Percentiles rank a stretch among this genome's conserved stretches.
Conservation (phyloP, 2,888 invertebrate species). For the Dryadula phaetusa region DNA sequence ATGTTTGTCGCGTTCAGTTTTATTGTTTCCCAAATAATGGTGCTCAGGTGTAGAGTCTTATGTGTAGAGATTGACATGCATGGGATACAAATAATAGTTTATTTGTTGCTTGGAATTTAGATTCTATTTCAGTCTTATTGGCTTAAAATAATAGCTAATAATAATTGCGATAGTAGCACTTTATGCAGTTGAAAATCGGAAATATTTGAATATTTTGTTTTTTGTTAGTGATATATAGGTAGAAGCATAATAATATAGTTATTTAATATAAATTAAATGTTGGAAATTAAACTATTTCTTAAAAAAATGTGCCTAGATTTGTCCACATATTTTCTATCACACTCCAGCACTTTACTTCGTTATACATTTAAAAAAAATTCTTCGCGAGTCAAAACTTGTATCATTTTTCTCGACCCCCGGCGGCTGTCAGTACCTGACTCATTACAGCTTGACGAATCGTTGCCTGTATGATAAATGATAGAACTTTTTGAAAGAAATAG, state of each 20-base stretch:
- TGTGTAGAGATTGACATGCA: slow-evolving; percentile 17
- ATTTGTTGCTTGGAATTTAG: not conserved
- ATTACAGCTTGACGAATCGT: slow-evolving; percentile 64
- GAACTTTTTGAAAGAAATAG: slow-evolving; percentile 46
- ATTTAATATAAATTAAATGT: too few species aligned
- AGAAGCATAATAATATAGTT: too few species aligned
- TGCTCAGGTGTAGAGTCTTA: slow-evolving; percentile 58
- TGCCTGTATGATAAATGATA: slow-evolving; percentile 58
- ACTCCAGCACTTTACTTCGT: not conserved
- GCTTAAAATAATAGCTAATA: too few species aligned
- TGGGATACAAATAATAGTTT: not conserved
- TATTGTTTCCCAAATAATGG: slow-evolving; percentile 67
- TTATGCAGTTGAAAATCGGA: too few species aligned
- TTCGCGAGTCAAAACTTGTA: slow-evolving; percentile 26
- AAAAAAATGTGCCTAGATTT: not conserved
- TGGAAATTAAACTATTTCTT: too few species aligned
- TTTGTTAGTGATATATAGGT: too few species aligned
- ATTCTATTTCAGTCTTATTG: too few species aligned
- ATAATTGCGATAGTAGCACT: too few species aligned
- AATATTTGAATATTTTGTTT: too few species aligned
- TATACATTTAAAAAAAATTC: slow-evolving; percentile 4
- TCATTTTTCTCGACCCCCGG: slow-evolving; percentile 44
- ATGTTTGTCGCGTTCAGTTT: slow-evolving; percentile 61
- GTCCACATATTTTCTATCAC: too few species aligned
- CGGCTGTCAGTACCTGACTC: slow-evolving; percentile 57